Evolutionary conservation across 2,888 invertebrate genomes (phyloP).

Genomic region (Xestia ashworthii): DNA sequence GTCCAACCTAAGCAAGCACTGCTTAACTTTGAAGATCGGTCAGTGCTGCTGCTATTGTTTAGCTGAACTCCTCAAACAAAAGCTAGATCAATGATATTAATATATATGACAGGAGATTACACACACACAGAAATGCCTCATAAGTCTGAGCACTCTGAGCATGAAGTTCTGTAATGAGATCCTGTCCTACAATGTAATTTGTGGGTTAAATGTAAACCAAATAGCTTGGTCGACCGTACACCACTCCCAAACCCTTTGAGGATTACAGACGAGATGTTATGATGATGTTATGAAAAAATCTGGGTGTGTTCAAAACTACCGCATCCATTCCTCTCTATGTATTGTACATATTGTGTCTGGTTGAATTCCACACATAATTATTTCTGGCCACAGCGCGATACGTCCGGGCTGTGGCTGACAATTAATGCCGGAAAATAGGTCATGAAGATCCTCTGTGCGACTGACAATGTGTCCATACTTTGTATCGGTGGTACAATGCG

Average conservation of each 20-base stretch:
- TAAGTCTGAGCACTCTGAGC: no score
- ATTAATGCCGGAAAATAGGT: slow-evolving; percentile 81
- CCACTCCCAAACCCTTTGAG: no score
- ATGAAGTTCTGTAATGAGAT: no score
- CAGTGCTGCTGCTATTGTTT: background rate
- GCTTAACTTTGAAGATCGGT: background rate
- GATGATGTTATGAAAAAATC: background rate
- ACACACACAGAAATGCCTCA: no score
- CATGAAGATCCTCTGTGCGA: slow-evolving; percentile 62
- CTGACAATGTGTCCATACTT: slow-evolving; percentile 44
- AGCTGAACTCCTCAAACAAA: background rate
- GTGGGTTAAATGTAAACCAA: no score
- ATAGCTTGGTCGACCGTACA: no score
- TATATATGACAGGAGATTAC: background rate
- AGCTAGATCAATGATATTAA: background rate
- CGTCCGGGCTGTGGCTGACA: slow-evolving; percentile 81
- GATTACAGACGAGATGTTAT: no score
- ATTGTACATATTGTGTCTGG: slow-evolving; percentile 76
- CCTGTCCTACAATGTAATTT: no score
- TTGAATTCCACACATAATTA: slow-evolving; percentile 88
- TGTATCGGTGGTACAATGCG: slow-evolving; percentile 8
- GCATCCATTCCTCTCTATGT: slow-evolving; percentile 34
- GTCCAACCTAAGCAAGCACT: background rate
- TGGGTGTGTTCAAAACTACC: slow-evolving; percentile 4
- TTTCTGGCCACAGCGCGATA: slow-evolving; percentile 84